These are phyloP conservation scores for Scaptomyza polygonia DNA, from an alignment of 2,888 invertebrate genomes.

Conservation along the genomic window DNA sequence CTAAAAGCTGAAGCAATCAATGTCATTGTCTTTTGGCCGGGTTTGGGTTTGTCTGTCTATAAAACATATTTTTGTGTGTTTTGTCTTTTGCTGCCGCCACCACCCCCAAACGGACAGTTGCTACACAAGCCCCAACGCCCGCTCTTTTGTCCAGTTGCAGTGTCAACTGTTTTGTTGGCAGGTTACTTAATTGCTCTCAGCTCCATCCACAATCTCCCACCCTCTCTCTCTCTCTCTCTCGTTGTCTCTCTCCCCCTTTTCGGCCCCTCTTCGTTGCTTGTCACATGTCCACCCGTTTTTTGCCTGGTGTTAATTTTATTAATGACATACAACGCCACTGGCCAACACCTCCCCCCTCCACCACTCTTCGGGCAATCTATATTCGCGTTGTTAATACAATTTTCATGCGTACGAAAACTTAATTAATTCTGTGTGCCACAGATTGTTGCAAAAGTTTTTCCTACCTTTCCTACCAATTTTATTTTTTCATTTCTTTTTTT, in stretches of 20 bases:
- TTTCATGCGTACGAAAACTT: slow-evolving; percentile 75
- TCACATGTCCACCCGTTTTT: slow-evolving; percentile 56
- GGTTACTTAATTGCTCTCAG: slow-evolving; percentile 83
- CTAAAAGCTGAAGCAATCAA: slow-evolving; percentile 70
- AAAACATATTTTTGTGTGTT: slow-evolving; percentile 41
- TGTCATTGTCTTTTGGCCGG: slow-evolving; percentile 50
- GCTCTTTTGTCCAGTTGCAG: slow-evolving; percentile 19
- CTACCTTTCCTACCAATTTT: neutral
- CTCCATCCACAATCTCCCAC: slow-evolving; percentile 22
- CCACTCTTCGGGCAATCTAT: slow-evolving; percentile 1
- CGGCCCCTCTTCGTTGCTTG: slow-evolving; percentile 12
- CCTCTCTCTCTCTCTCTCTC: slow-evolving; percentile 1
- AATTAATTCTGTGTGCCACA: slow-evolving; percentile 75
- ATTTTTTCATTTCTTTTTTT: too few species aligned
- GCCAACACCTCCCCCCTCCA: slow-evolving; percentile 17
- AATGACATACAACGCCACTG: slow-evolving; percentile 81
- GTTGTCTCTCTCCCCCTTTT: too few species aligned
- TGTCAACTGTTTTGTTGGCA: slow-evolving; percentile 82
- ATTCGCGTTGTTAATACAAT: slow-evolving; percentile 54
- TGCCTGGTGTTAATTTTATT: slow-evolving; percentile 84
- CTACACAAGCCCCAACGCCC: slow-evolving; percentile 13
- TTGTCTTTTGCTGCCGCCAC: neutral
- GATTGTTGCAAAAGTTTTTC: slow-evolving; percentile 66
- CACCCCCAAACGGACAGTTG: slow-evolving; percentile 26
- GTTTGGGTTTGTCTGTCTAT: slow-evolving; percentile 32